Evolutionary conservation across 1,140 invertebrate species (phyloP).

Genomic region (Argopecten irradians): DNA sequence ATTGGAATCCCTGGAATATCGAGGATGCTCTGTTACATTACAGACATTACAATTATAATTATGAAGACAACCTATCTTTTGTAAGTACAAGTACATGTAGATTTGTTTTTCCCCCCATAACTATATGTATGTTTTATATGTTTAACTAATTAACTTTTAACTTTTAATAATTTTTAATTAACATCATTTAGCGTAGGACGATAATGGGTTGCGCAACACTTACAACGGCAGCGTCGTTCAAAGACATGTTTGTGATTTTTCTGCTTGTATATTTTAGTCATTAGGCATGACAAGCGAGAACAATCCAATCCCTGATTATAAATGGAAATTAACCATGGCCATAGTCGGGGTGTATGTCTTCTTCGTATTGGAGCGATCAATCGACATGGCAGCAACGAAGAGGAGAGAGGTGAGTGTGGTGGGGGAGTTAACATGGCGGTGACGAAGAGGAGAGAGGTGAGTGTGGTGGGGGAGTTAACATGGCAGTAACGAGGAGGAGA

Average conservation of each 20-base stretch:
- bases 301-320: slow-evolving; percentile 71
- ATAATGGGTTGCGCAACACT: not conserved
- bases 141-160: not conserved
- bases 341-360: slow-evolving; percentile 90
- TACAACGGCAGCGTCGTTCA: too few species aligned
- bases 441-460: too few species aligned
- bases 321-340: slow-evolving; percentile 89
- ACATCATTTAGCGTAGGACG: not conserved
- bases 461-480: too few species aligned
- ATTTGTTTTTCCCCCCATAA: too few species aligned
- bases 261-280: slow-evolving; percentile 56
- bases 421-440: too few species aligned
- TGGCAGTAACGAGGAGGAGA: too few species aligned
- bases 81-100: too few species aligned
- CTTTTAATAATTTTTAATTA: not conserved
- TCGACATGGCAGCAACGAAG: slow-evolving; percentile 78
- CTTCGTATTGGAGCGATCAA: slow-evolving; percentile 89
- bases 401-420: not conserved
- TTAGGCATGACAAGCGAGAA: slow-evolving; percentile 49
- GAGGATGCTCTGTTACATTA: not conserved
- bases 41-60: not conserved
- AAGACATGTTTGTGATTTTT: not conserved
- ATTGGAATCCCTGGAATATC: too few species aligned
- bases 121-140: not conserved
- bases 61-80: not conserved